A percentile compares a stretch with the other conserved stretches of the same genome.
Conservation (phyloP, 2,888 invertebrate species). For the Trissoscelio sp. region DNA sequence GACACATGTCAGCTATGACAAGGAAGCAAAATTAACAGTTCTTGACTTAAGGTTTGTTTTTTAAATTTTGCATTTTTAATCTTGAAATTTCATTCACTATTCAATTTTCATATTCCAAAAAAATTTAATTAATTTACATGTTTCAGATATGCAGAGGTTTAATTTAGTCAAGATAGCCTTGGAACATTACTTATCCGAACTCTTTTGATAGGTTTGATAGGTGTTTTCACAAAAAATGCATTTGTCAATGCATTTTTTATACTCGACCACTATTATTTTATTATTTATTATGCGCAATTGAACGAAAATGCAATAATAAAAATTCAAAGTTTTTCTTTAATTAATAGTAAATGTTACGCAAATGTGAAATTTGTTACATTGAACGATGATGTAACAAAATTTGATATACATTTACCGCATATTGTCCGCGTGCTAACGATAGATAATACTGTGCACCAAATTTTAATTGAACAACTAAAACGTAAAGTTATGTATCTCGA, state of each 20-base stretch:
- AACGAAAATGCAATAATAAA: not conserved
- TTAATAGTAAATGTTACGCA: conserved; percentile 10
- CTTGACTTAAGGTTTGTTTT: conserved; percentile 6
- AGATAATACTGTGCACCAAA: no score
- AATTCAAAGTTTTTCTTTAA: conserved; percentile 5
- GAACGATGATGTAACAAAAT: no score
- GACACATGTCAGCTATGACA: not conserved
- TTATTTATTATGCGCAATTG: conserved; percentile 16
- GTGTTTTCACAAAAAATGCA: conserved; percentile 9
- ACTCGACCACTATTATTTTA: not conserved
- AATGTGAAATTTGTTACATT: no score
- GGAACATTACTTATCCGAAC: no score
- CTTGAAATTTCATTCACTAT: not conserved
- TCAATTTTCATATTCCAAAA: not conserved
- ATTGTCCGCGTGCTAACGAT: no score
- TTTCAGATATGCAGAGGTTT: not conserved
- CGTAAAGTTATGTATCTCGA: no score
- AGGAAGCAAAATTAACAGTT: not conserved
- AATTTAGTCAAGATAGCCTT: not conserved
- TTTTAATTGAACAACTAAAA: no score
- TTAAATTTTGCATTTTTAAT: not conserved
- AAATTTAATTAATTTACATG: not conserved
- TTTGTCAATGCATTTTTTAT: conserved; percentile 9
- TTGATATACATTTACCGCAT: no score
- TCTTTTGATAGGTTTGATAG: no score